phyloP scores from a whole-genome alignment of 2,888 invertebrate genomes.

The Eilema depressum region DNA sequence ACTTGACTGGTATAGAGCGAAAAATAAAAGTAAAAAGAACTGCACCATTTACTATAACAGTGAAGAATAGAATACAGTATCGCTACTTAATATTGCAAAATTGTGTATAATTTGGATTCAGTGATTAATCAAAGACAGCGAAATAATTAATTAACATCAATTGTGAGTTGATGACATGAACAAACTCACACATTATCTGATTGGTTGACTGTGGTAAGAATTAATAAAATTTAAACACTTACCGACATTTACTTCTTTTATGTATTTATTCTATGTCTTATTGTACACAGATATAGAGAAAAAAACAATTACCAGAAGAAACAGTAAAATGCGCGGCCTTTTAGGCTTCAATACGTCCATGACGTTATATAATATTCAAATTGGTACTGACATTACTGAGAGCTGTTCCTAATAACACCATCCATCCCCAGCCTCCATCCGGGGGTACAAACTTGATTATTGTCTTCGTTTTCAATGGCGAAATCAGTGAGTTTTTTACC shows the following conservation, averaged over 20 bases:
- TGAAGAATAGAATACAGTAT: no score
- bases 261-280: background rate
- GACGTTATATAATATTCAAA: background rate
- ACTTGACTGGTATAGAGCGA: no score
- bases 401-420: slow-evolving; percentile 89
- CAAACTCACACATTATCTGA: background rate
- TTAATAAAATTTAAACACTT: background rate
- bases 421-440: slow-evolving; percentile 92
- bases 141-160: background rate
- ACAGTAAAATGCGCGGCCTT: no score
- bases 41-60: no score
- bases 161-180: background rate
- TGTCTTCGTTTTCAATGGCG: slow-evolving; percentile 64
- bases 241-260: background rate
- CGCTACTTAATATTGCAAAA: no score
- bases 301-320: no score
- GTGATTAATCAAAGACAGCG: no score
- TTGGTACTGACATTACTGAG: slow-evolving; percentile 88
- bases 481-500: background rate
- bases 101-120: no score
- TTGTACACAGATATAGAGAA: no score
- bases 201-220: background rate
- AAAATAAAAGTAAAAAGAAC: no score
- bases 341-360: no score
- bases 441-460: slow-evolving; percentile 83